Percentiles rank a stretch among this genome's conserved stretches.
These are phyloP conservation scores for Pseudolycoriella hygida DNA, from an alignment of 2,888 invertebrate species.

Conservation along the genomic window DNA sequence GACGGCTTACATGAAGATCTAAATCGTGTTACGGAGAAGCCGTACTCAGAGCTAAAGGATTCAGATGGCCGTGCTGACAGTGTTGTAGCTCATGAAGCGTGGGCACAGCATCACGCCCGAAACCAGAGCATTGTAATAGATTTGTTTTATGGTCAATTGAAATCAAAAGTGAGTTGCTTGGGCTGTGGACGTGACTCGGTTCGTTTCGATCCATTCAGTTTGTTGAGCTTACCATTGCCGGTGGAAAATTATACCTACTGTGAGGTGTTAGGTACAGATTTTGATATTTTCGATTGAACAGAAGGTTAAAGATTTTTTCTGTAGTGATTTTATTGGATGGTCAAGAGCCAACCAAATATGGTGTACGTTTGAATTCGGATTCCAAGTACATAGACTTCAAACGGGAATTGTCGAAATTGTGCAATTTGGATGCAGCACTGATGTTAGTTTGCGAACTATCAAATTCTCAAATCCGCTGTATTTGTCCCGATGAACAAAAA, in stretches of 20 bases:
- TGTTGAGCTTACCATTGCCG: constrained; percentile 74
- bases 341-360: constrained; percentile 68
- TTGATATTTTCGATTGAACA: constrained; percentile 16
- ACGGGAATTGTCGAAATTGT: constrained; percentile 44
- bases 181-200: constrained; percentile 71
- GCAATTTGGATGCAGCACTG: constrained; percentile 39
- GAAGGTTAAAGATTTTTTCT: constrained; percentile 8
- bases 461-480: constrained; percentile 47
- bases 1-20: constrained; percentile 87
- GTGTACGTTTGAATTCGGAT: constrained; percentile 65
- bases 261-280: constrained; percentile 63
- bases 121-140: constrained; percentile 81
- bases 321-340: constrained; percentile 64
- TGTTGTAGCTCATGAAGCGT: constrained; percentile 52
- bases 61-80: constrained; percentile 62
- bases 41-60: constrained; percentile 55
- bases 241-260: constrained; percentile 71
- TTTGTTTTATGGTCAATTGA: constrained; percentile 80
- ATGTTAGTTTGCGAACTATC: constrained; percentile 55
- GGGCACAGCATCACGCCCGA: constrained; percentile 64
- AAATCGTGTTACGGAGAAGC: constrained; percentile 56
- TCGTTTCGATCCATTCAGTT: constrained; percentile 83
- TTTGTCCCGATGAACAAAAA: constrained; percentile 34
- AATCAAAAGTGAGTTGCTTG: constrained; percentile 68
- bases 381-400: constrained; percentile 64